A percentile compares a stretch with the other conserved stretches of the same genome.
Conservation (phyloP, 2,113 vertebrate species). For the Pipa parva region DNA sequence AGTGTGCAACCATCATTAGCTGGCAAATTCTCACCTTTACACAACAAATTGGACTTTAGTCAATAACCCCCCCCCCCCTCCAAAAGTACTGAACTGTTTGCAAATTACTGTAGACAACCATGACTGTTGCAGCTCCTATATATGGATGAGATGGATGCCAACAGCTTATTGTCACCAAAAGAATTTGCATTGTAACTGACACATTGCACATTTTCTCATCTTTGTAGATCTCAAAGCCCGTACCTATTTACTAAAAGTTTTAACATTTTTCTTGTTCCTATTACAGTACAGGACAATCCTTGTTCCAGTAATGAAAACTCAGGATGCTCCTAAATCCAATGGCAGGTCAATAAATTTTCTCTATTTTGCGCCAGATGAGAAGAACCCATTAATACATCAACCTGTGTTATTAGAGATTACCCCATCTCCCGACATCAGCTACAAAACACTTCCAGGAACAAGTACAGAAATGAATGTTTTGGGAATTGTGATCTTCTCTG, state of each 20-base stretch:
- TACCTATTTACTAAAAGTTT: neutral
- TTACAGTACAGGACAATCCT: slow-evolving; percentile 78
- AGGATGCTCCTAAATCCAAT: slow-evolving; percentile 29
- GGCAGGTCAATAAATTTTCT: slow-evolving; percentile 64
- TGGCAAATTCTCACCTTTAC: too few relatives aligned
- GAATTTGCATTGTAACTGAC: too few relatives aligned
- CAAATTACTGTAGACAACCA: too few relatives aligned
- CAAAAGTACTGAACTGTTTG: too few relatives aligned
- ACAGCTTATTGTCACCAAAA: too few relatives aligned
- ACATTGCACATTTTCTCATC: neutral
- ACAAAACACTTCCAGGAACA: slow-evolving; percentile 73
- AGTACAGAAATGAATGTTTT: slow-evolving; percentile 86
- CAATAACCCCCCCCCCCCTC: too few relatives aligned
- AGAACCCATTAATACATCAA: slow-evolving; percentile 58
- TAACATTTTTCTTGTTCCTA: slow-evolving; percentile 3
- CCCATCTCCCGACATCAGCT: slow-evolving; percentile 66
- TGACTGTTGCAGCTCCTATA: too few relatives aligned
- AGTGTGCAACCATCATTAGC: too few relatives aligned
- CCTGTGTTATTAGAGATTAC: slow-evolving; percentile 76
- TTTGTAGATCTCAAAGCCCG: neutral
- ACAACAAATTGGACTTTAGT: too few relatives aligned
- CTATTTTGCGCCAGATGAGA: slow-evolving; percentile 70
- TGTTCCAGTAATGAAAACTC: slow-evolving; percentile 62
- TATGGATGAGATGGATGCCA: too few relatives aligned
- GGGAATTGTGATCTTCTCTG: slow-evolving; percentile 86